phyloP scores from a whole-genome alignment of 1,140 invertebrate species.

The Subanguina moxae region DNA sequence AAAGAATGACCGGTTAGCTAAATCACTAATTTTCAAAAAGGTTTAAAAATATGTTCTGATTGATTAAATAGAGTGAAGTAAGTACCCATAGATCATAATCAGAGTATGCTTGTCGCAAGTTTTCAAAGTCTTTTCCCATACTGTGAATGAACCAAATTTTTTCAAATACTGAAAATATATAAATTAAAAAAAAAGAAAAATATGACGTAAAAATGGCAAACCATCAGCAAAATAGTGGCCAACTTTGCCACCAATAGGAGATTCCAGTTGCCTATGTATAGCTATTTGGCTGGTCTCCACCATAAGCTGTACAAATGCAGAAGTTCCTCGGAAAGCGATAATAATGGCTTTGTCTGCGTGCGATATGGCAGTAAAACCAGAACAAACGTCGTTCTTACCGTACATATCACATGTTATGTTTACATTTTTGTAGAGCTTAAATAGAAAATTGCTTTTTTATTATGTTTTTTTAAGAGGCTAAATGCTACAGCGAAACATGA shows the following conservation, averaged over 20 bases:
- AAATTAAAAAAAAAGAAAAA: neutral
- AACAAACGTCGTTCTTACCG: slow-evolving; percentile 30
- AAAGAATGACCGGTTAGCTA: slow-evolving; percentile 26
- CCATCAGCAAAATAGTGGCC: neutral
- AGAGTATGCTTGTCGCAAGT: neutral
- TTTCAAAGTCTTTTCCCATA: neutral
- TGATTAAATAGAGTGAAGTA: neutral
- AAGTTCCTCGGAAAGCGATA: slow-evolving; percentile 30
- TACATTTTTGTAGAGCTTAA: neutral
- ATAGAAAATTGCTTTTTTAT: neutral
- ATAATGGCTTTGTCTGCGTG: slow-evolving; percentile 38
- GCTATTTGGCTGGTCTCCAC: slow-evolving; percentile 3
- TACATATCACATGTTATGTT: neutral
- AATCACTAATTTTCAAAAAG: neutral
- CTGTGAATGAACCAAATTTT: neutral
- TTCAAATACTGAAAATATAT: slow-evolving; percentile 11
- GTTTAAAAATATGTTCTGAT: neutral
- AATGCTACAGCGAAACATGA: no score
- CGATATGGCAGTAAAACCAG: slow-evolving; percentile 38
- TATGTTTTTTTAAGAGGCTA: no score
- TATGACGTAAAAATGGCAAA: neutral
- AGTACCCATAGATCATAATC: slow-evolving; percentile 18
- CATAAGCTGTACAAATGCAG: slow-evolving; percentile 1
- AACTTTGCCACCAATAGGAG: slow-evolving; percentile 18
- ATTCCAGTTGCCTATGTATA: neutral